Percentiles rank a stretch among this genome's conserved stretches.
phyloP scores from a whole-genome alignment of 2,888 invertebrate genomes.

The Heliconius charithonia region DNA sequence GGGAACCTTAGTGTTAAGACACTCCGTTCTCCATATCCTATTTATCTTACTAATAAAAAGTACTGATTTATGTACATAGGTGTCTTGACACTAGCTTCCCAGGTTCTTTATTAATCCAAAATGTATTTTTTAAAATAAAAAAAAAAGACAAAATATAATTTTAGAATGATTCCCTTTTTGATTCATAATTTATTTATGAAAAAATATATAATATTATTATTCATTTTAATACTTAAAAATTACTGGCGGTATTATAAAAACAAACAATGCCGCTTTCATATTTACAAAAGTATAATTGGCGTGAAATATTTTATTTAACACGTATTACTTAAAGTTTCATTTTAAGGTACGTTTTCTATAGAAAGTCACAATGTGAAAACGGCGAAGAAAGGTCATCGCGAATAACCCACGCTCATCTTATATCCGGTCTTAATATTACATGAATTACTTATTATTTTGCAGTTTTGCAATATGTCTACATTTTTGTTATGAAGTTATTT shows the following conservation, averaged over 20 bases:
- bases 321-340: conserved; percentile 6
- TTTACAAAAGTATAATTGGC: conserved; percentile 5
- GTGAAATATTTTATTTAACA: conserved; percentile 9
- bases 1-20: too few species aligned
- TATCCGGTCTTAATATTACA: conserved; percentile 2
- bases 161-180: too few species aligned
- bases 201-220: too few species aligned
- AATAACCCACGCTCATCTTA: conserved; percentile 5
- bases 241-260: too few species aligned
- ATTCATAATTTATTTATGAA: too few species aligned
- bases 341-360: conserved; percentile 20
- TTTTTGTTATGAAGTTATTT: background rate
- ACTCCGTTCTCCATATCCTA: too few species aligned
- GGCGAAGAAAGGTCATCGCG: conserved; percentile 16
- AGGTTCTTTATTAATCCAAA: too few species aligned
- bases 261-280: conserved; percentile 13
- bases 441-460: background rate
- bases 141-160: too few species aligned
- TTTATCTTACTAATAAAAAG: too few species aligned
- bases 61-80: too few species aligned
- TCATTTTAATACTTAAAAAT: background rate
- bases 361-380: conserved; percentile 29
- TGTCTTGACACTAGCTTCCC: too few species aligned
- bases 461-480: background rate
- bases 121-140: too few species aligned